Evolutionary conservation across 2,888 invertebrate species (phyloP).

Genomic region (Melipona beecheii): DNA sequence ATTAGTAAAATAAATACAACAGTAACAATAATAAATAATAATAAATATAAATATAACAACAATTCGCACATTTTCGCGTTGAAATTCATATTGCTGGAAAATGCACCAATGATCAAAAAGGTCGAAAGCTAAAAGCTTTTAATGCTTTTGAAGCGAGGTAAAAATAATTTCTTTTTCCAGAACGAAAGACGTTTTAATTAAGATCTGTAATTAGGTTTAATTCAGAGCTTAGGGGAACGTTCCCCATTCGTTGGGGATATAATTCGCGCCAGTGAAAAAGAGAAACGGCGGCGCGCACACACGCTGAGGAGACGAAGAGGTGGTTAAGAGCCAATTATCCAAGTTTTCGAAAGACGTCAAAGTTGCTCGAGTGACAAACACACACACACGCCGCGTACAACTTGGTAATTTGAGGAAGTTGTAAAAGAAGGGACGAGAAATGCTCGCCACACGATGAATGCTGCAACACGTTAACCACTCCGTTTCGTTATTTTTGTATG

Average conservation of each 20-base stretch:
- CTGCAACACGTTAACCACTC: slow-evolving; percentile 38
- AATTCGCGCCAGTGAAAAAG: not conserved
- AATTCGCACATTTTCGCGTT: too few relatives aligned
- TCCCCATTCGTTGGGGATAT: not conserved
- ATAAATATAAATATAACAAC: too few relatives aligned
- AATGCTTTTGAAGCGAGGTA: too few relatives aligned
- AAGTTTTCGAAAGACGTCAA: slow-evolving; percentile 19
- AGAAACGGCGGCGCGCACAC: not conserved
- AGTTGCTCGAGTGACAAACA: slow-evolving; percentile 9
- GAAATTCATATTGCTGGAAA: too few relatives aligned
- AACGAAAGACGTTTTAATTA: not conserved
- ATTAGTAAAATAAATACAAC: too few relatives aligned
- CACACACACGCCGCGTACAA: not conserved
- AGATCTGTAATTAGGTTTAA: not conserved
- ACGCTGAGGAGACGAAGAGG: not conserved
- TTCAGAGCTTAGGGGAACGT: not conserved
- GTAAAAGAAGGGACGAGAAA: not conserved
- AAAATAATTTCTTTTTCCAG: not conserved
- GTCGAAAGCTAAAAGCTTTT: too few relatives aligned
- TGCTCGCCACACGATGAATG: not conserved
- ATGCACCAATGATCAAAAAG: too few relatives aligned
- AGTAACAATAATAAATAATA: too few relatives aligned
- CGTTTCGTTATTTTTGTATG: slow-evolving; percentile 50
- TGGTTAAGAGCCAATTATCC: slow-evolving; percentile 16
- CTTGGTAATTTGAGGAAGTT: slow-evolving; percentile 10